Base-by-base conservation (phyloP, 1,140 invertebrate species). In the Sinella curviseta region DNA sequence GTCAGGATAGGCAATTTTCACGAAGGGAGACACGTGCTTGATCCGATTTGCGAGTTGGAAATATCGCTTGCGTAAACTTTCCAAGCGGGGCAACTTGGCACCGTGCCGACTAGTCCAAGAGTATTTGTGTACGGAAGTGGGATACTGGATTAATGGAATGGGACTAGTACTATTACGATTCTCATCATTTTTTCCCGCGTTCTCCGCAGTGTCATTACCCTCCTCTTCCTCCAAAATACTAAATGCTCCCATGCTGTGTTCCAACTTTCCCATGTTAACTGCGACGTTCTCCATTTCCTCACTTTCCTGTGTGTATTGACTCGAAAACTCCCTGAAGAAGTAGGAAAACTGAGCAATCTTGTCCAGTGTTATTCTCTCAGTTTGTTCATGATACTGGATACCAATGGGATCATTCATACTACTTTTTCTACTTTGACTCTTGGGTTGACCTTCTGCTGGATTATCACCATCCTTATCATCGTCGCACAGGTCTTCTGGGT, bases 1-100 rank as follows among this genome's bases (percentile, higher is more conserved):
- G 84, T 94, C 93, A 33, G 93, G 93, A 86, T 92, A 94, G 0
- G 93, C 91, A 1, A 93, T 90, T 87, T 94, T 94, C 0, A 92
- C 90, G 86, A 93, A 93, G 14, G 89, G 89, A 65, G 91, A 89
- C 3, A 93, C 88, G 82, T 90, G 91, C 76, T 86, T 89, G 0
- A 92, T 89, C 81, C 87, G 87, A 65, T 88, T 90, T 1, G 88
- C 86, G 20, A 88, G 85, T 3, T 81, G 77, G 75, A 87, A 77
- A 89, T 89, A 36, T 85, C 86, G 1, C 85, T 77, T 65, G 84
- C 84, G 2, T n/a, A 83, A 20, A 17, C 78, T 74, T n/a, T 70
- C 36, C 77, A 67, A 34, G 57, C 36, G n/a, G 24, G 34, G 65
- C 31, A 70, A 70, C 31, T 70, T 70, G 65, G 65, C 65, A 30